phyloP scores from a whole-genome alignment of 92 coral and sea anemone species.

The Epizoanthus stellaris region DNA sequence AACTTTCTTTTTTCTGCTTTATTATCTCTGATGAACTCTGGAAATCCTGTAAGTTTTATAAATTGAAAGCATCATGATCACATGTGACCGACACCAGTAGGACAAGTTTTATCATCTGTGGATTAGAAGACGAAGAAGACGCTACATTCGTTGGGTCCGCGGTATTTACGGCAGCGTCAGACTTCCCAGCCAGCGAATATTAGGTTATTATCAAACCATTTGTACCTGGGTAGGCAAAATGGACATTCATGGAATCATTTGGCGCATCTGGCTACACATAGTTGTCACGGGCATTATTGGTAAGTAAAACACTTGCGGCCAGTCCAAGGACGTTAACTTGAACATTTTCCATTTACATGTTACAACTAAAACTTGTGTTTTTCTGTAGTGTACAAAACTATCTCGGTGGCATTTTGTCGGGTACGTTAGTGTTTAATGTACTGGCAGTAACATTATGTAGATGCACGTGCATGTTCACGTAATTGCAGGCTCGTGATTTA shows the following conservation, averaged over 20 bases:
- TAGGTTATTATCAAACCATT: background rate
- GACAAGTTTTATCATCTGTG: background rate
- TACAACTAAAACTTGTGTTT: no score
- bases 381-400: no score
- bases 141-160: background rate
- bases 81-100: background rate
- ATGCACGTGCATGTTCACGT: no score
- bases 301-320: conserved; percentile 22
- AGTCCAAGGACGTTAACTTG: background rate
- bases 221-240: background rate
- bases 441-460: no score
- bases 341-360: background rate
- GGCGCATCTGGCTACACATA: conserved; percentile 33
- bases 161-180: background rate
- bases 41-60: background rate
- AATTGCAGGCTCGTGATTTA: no score
- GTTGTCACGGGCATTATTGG: conserved; percentile 5
- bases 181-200: background rate
- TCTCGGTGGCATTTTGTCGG: no score
- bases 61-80: conserved; percentile 25
- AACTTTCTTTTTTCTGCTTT: background rate
- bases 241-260: background rate
- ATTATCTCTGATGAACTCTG: background rate
- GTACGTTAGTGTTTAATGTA: no score
- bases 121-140: background rate